Evolutionary conservation across 2,888 invertebrate genomes (phyloP), one percentile per base, ranked within the genome.

Genomic region (Disparrhopalites patrizii): DNA sequence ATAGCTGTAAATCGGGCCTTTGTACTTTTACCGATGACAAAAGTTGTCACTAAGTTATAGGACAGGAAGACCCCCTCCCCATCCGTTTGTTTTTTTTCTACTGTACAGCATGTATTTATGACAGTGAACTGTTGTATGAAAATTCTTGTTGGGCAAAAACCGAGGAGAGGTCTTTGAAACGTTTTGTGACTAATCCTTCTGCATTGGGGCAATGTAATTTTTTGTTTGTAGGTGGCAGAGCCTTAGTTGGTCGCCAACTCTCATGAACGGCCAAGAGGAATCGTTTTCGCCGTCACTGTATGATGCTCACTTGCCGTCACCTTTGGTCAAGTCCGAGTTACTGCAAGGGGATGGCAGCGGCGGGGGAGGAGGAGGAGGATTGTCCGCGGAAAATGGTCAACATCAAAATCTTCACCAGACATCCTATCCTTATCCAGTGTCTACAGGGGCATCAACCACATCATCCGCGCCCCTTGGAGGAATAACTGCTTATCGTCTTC

Each of bases 181-280:
- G n/a, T n/a, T n/a, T n/a, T n/a, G n/a, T n/a, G n/a, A n/a, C n/a
- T n/a, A n/a, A n/a, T n/a, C n/a, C n/a, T n/a, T n/a, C n/a, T n/a
- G n/a, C n/a, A n/a, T n/a, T n/a, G n/a, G n/a, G n/a, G n/a, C n/a
- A n/a, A n/a, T n/a, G n/a, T n/a, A n/a, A n/a, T n/a, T n/a, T n/a
- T 47, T 25, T 33, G 36, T 55, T 56, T 50, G 38, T 63, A 75
- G 73, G 69, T 73, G 71, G 71, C 71, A 72, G n/a, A n/a, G n/a
- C n/a, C n/a, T n/a, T 67, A 71, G 72, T 66, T 75, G 73, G 70
- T 73, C 75, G 23, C 70, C 72, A 51, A 67, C 66, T 60, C 70
- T 66, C 61, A 79, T 78, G 65, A 78, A 78, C 75, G 78, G 79
- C 71, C 79, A 78, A 38, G 74, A 79, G 31, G 71, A 79, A 67